Evolutionary conservation across 2,888 invertebrate species (phyloP).

Genomic region (Polydrusus tereticollis): DNA sequence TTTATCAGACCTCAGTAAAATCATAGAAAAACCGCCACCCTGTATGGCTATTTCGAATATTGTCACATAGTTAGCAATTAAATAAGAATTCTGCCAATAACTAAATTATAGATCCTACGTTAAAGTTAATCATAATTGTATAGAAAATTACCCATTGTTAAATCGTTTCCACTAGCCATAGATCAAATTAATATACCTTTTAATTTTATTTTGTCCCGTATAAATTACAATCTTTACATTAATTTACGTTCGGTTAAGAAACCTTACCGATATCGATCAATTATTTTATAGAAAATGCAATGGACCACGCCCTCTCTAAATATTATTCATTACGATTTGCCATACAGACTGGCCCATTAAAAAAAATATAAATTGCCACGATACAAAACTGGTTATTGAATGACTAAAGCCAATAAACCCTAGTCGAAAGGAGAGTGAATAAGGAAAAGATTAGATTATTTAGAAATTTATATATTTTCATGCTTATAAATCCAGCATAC

Average conservation of each 20-base stretch:
- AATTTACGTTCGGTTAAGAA: constrained; percentile 46
- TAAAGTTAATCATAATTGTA: constrained; percentile 32
- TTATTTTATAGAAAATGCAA: constrained; percentile 49
- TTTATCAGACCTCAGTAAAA: too few species aligned
- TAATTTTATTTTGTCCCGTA: constrained; percentile 44
- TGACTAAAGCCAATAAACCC: too few species aligned
- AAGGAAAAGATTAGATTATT: too few species aligned
- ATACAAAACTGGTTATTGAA: constrained; percentile 45
- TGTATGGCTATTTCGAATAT: too few species aligned
- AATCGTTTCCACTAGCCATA: constrained; percentile 31
- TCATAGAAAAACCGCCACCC: too few species aligned
- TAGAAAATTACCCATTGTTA: constrained; percentile 36
- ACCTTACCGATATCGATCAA: constrained; percentile 48
- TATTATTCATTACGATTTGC: constrained; percentile 45
- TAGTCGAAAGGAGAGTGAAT: too few species aligned
- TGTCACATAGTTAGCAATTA: too few species aligned
- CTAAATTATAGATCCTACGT: too few species aligned
- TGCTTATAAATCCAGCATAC: too few species aligned
- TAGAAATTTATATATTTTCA: too few species aligned
- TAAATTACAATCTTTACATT: constrained; percentile 49
- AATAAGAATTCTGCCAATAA: too few species aligned
- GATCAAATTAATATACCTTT: constrained; percentile 37
- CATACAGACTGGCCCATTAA: constrained; percentile 33
- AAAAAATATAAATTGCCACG: constrained; percentile 37
- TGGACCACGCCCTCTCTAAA: constrained; percentile 41